These are phyloP conservation scores for Podocnemis expansa DNA, from an alignment of 2,113 vertebrate genomes.

Conservation along the genomic window DNA sequence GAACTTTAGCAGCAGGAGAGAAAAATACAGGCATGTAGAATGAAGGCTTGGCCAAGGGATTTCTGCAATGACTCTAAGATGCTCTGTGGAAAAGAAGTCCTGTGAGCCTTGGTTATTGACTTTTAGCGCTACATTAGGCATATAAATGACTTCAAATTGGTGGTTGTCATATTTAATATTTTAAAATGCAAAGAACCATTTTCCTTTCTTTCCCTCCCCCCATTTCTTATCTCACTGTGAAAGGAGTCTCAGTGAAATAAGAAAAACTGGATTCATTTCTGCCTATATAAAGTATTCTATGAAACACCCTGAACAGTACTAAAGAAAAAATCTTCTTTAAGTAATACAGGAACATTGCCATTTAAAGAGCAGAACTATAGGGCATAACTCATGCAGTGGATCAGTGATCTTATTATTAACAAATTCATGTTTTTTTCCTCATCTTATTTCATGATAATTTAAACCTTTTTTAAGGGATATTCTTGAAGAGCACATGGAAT, in stretches of 20 bases:
- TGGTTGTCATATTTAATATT: background rate
- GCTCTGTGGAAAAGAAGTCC: background rate
- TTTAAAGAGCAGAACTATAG: background rate
- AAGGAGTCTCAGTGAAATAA: background rate
- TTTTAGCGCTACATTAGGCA: background rate
- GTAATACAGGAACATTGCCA: background rate
- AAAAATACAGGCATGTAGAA: background rate
- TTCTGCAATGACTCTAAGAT: background rate
- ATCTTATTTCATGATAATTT: background rate
- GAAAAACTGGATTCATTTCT: background rate
- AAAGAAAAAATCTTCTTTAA: background rate
- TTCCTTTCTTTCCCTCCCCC: background rate
- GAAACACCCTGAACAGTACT: background rate
- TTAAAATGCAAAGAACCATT: background rate
- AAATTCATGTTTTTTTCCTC: background rate
- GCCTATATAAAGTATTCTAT: background rate
- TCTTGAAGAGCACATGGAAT: background rate
- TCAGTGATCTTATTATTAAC: background rate
- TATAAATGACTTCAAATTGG: background rate
- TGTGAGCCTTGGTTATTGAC: fast-evolving
- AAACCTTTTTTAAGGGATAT: background rate
- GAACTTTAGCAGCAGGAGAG: background rate
- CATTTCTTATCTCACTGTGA: background rate
- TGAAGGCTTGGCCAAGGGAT: background rate
- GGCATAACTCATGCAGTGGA: background rate